Conservation (phyloP, 2,888 invertebrate genomes). For the Mesorhabditis belari region DNA sequence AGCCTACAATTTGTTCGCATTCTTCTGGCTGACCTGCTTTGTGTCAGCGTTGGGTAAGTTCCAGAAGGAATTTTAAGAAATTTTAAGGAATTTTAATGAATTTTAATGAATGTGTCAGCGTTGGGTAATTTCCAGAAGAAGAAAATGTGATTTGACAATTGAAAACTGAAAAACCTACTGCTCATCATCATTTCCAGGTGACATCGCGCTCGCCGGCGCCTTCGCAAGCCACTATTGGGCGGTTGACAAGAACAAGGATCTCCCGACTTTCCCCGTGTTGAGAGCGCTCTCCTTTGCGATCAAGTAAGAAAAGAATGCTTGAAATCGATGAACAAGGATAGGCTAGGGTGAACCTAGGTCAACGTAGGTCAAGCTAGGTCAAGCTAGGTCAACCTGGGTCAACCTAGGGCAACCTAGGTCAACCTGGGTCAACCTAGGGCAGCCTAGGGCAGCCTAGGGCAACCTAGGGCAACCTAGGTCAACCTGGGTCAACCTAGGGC, state of each 20-base stretch:
- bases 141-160: not conserved
- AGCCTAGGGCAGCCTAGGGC: too few relatives aligned
- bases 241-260: conserved; percentile 68
- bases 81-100: not conserved
- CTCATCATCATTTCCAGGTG: conserved; percentile 57
- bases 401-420: too few relatives aligned
- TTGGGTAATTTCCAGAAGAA: too few relatives aligned
- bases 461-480: too few relatives aligned
- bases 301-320: not conserved
- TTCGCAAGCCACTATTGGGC: conserved; percentile 90
- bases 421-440: too few relatives aligned
- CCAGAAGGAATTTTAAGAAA: not conserved
- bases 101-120: not conserved
- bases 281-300: conserved; percentile 61
- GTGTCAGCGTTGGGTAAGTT: conserved; percentile 66
- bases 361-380: too few relatives aligned
- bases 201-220: conserved; percentile 77
- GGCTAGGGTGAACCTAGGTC: too few relatives aligned
- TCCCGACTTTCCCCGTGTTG: conserved; percentile 78
- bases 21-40: conserved; percentile 86
- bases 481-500: too few relatives aligned
- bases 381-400: too few relatives aligned
- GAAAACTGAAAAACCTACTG: too few relatives aligned
- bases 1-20: conserved; percentile 69
- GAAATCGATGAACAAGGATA: not conserved